Evolutionary conservation across 2,888 invertebrate species (phyloP).

Genomic region (Cephus spinipes): DNA sequence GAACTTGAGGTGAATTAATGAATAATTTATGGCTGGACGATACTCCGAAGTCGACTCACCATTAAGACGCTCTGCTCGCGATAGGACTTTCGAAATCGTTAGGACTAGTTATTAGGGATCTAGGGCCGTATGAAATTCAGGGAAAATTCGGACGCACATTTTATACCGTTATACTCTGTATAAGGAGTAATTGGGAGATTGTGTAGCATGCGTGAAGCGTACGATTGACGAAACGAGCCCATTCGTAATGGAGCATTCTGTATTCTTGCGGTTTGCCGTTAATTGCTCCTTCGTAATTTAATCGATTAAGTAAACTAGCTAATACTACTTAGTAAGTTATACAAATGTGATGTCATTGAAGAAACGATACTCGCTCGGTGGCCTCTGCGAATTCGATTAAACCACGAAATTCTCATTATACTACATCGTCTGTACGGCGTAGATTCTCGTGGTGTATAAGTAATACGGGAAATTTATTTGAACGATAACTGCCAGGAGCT

Average conservation of each 20-base stretch:
- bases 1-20: neutral
- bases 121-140: neutral
- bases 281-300: neutral
- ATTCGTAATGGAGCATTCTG: neutral
- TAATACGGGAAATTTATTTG: neutral
- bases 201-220: neutral
- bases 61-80: neutral
- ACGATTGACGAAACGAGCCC: neutral
- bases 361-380: neutral
- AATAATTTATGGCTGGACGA: neutral
- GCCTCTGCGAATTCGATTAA: neutral
- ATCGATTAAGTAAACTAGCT: neutral
- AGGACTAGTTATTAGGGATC: neutral
- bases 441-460: neutral
- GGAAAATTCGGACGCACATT: neutral
- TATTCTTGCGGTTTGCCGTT: neutral
- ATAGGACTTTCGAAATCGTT: neutral
- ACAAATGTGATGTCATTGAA: neutral
- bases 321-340: neutral
- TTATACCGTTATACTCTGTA: neutral
- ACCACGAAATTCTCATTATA: neutral
- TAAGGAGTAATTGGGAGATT: neutral
- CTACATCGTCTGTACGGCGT: neutral
- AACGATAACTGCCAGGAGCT: neutral
- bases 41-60: neutral